phyloP scores from a whole-genome alignment of 1,140 invertebrate species.

The Coptotermes formosanus region DNA sequence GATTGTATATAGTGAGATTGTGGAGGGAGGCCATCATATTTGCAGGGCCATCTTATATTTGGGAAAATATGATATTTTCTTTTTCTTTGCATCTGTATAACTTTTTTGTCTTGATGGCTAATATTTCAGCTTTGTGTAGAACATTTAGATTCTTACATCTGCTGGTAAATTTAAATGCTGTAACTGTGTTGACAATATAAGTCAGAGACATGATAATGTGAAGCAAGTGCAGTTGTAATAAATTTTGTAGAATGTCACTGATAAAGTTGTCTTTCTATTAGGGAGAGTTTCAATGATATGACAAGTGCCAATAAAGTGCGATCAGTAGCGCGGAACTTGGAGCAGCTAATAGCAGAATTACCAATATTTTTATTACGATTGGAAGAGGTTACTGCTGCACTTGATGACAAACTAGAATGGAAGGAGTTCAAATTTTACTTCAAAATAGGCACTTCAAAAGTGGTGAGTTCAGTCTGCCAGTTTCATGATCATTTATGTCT shows the following conservation, averaged over 20 bases:
- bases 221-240: background rate
- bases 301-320: constrained; percentile 57
- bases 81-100: no score
- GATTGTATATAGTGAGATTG: no score
- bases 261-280: constrained; percentile 39
- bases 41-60: no score
- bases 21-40: no score
- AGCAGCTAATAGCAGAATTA: constrained; percentile 61
- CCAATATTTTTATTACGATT: constrained; percentile 60
- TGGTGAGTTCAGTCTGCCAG: constrained; percentile 50
- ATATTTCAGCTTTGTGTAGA: no score
- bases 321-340: constrained; percentile 59
- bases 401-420: constrained; percentile 65
- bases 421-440: constrained; percentile 70
- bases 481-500: no score
- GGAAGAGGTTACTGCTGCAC: constrained; percentile 58
- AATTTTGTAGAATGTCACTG: constrained; percentile 21
- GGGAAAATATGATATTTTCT: no score
- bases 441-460: constrained; percentile 66
- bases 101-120: no score
- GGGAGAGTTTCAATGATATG: constrained; percentile 60
- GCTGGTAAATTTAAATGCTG: no score
- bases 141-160: no score
- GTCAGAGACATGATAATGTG: no score
- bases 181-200: no score